Evolutionary conservation across 2,888 invertebrate species (phyloP).

Genomic region (Drosophila melanocephala): DNA sequence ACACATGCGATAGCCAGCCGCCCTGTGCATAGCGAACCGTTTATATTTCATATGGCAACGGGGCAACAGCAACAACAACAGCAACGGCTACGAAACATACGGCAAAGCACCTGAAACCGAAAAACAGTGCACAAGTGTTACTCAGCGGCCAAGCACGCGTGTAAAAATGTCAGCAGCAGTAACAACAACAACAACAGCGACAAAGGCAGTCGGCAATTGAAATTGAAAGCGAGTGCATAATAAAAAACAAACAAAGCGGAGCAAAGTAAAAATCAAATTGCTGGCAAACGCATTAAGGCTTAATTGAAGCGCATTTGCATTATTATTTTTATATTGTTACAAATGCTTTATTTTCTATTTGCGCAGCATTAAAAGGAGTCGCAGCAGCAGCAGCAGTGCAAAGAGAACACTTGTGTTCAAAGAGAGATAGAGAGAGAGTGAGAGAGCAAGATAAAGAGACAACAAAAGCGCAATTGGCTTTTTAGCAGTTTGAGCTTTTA

Average conservation of each 20-base stretch:
- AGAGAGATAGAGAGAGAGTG: neutral
- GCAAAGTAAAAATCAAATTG: constrained; percentile 31
- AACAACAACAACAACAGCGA: constrained; percentile 33
- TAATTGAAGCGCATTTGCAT: constrained; percentile 11
- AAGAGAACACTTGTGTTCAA: constrained; percentile 9
- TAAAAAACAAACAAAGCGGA: constrained; percentile 24
- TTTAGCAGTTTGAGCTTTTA: constrained; percentile 46
- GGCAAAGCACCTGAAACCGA: constrained; percentile 60
- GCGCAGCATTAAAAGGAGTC: constrained; percentile 65
- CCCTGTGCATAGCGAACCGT: constrained; percentile 80
- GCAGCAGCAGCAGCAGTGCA: constrained; percentile 5
- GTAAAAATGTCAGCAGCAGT: constrained; percentile 62
- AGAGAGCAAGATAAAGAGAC: constrained; percentile 16
- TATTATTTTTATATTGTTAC: constrained; percentile 22
- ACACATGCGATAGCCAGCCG: constrained; percentile 32
- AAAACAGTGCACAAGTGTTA: constrained; percentile 81
- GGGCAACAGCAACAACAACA: constrained; percentile 42
- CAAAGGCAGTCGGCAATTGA: constrained; percentile 44
- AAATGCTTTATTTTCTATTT: constrained; percentile 48
- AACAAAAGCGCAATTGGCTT: constrained; percentile 69
- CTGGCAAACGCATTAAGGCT: constrained; percentile 38
- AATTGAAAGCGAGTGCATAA: constrained; percentile 42
- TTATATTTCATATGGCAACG: constrained; percentile 83
- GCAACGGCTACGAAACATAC: constrained; percentile 49
- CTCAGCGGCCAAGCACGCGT: constrained; percentile 79